Base-by-base conservation (phyloP, 2,113 vertebrate species). In the Struthidea cinerea region DNA sequence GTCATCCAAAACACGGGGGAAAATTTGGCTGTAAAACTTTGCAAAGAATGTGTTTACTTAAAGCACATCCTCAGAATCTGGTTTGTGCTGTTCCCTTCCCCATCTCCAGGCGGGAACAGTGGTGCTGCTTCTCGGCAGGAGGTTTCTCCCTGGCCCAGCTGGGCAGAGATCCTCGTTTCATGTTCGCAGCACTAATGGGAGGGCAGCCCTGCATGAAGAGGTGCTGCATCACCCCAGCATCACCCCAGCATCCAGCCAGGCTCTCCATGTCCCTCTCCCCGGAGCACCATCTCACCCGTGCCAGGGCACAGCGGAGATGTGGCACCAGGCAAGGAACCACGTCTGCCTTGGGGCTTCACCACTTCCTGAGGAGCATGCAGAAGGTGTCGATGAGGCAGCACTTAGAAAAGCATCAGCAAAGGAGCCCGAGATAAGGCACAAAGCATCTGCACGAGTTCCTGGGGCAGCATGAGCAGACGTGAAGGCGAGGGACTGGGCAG, bases 301-400 rank as follows among this genome's bases (percentile, higher is more conserved):
- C 77, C 59, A 69, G 56, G 80, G 68, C 90, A 94, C 41, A 1
- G 19, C 0, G 0, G 49, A 23, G 87, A 80, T 13, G 24, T 1
- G 49, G 49, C 53, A 64, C 53, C 1, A 2, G n/a, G 32, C 47
- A 65, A 68, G 74, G 0, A 24, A 57, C 64, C 3, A 1, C 7
- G 1, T 22, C 76, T 67, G 56, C 87, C 46, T 5, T 35, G 73
- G 68, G 63, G 30, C 6, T 28, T 63, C 13, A 1, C 39, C 84
- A 94, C 87, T 87, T 89, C 0, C 0, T 21, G 33, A 81, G 39
- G 64, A 89, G 32, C 23, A 5, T 7, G 64, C 1, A 15, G 80
- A 86, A 65, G 60, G 46, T 50, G 50, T 8, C 0, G 1, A 13
- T 10, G 55, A 87, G 55, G 41, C 32, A 39, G 44, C 5, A 15